phyloP scores from a whole-genome alignment of 2,797 vertebrate species.

The Australoheros facetus region DNA sequence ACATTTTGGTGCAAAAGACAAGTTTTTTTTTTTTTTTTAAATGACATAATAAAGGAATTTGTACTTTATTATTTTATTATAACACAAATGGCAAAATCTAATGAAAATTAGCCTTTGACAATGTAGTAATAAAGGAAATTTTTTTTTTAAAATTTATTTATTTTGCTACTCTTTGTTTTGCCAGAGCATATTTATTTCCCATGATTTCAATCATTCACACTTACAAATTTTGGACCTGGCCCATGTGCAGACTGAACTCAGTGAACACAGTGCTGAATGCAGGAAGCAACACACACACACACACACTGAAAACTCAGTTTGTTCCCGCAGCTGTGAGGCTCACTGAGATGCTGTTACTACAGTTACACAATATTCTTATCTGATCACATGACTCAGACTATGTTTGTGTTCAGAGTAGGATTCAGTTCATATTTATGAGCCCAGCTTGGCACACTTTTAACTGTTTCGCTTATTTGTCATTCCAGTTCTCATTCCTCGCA shows the following conservation, averaged over 20 bases:
- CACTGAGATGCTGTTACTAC: constrained; percentile 15
- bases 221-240: constrained; percentile 28
- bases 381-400: constrained; percentile 19
- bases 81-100: not conserved
- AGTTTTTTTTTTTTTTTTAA: not conserved
- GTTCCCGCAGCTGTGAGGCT: constrained; percentile 33
- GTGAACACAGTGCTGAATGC: constrained; percentile 30
- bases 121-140: not conserved
- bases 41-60: not conserved
- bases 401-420: not conserved
- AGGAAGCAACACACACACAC: constrained; percentile 6
- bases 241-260: constrained; percentile 29
- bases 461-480: constrained; percentile 16
- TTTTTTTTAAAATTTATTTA: no score
- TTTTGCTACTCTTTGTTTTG: not conserved
- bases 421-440: not conserved
- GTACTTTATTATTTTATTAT: not conserved
- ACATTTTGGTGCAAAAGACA: not conserved
- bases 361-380: constrained; percentile 41
- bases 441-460: not conserved
- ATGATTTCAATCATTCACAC: not conserved
- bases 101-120: not conserved
- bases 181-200: not conserved
- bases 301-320: constrained; percentile 9
- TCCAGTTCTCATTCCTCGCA: constrained; percentile 10